phyloP scores from a whole-genome alignment of 2,888 invertebrate species.

The Epistrophe grossulariae region DNA sequence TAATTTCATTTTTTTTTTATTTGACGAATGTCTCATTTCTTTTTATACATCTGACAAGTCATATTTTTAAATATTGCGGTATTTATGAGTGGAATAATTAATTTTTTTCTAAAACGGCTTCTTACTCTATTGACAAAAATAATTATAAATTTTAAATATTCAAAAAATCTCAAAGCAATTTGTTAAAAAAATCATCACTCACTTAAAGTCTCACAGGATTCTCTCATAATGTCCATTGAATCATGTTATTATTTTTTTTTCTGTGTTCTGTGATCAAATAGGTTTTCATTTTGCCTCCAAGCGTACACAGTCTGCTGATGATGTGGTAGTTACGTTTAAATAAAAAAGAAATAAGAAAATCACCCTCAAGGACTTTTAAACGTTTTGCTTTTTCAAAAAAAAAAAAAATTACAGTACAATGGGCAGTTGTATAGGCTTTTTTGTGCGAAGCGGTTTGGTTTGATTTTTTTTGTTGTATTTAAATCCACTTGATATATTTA shows the following conservation, averaged over 20 bases:
- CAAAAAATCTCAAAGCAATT: neutral
- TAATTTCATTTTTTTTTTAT: no score
- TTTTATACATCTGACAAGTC: no score
- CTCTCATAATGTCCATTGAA: neutral
- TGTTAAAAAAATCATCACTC: neutral
- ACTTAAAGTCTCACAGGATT: neutral
- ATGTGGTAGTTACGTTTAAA: constrained; percentile 30
- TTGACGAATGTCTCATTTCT: no score
- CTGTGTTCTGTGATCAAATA: constrained; percentile 7
- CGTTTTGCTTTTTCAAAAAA: neutral
- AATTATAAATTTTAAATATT: no score
- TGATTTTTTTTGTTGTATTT: neutral
- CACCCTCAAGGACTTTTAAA: constrained; percentile 22
- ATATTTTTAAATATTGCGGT: no score
- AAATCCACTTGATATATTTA: constrained; percentile 1
- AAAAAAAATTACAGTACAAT: constrained; percentile 12
- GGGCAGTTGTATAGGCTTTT: constrained; percentile 2
- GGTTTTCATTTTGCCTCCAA: constrained; percentile 2
- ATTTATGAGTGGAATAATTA: no score
- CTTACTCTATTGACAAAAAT: no score
- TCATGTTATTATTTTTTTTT: neutral
- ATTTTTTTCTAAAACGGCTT: no score
- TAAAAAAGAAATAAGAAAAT: constrained; percentile 29
- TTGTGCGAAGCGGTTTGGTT: neutral
- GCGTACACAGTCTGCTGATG: constrained; percentile 26